Evolutionary conservation across 2,113 vertebrate species (phyloP).

Genomic region (Pionites leucogaster): DNA sequence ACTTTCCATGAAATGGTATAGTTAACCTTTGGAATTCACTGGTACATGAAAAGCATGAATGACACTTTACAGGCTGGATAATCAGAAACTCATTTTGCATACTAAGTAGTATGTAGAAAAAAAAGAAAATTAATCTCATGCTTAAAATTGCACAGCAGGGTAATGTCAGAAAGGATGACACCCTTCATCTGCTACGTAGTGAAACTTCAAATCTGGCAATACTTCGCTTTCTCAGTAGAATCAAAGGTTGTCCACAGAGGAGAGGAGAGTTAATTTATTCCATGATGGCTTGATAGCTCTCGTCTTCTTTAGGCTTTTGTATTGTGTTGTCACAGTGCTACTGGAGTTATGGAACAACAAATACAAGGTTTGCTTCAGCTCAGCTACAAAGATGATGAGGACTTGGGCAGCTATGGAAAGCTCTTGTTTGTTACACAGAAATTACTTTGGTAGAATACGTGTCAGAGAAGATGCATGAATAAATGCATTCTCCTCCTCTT

Average conservation of each 20-base stretch:
- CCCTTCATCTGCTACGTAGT: neutral
- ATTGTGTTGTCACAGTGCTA: slow-evolving; percentile 47
- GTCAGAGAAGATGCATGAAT: neutral
- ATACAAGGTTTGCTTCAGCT: neutral
- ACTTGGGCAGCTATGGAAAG: neutral
- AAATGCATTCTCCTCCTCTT: neutral
- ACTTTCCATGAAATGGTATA: neutral
- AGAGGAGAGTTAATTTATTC: slow-evolving; percentile 20
- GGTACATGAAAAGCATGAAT: slow-evolving; percentile 18
- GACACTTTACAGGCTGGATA: slow-evolving; percentile 1
- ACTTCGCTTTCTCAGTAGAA: neutral
- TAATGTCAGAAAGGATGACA: slow-evolving; percentile 40
- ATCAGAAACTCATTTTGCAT: neutral
- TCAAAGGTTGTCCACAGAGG: neutral
- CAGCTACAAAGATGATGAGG: neutral
- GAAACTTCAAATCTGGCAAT: slow-evolving; percentile 27
- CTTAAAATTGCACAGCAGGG: slow-evolving; percentile 36
- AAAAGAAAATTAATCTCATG: slow-evolving; percentile 17
- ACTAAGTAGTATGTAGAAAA: neutral
- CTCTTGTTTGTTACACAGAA: slow-evolving; percentile 34
- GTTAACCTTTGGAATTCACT: slow-evolving; percentile 48
- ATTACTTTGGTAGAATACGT: slow-evolving; percentile 30
- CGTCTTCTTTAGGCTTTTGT: slow-evolving; percentile 33
- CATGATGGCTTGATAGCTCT: neutral
- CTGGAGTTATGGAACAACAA: neutral